Conservation (phyloP, 2,113 vertebrate genomes). For the Anseranas semipalmata region DNA sequence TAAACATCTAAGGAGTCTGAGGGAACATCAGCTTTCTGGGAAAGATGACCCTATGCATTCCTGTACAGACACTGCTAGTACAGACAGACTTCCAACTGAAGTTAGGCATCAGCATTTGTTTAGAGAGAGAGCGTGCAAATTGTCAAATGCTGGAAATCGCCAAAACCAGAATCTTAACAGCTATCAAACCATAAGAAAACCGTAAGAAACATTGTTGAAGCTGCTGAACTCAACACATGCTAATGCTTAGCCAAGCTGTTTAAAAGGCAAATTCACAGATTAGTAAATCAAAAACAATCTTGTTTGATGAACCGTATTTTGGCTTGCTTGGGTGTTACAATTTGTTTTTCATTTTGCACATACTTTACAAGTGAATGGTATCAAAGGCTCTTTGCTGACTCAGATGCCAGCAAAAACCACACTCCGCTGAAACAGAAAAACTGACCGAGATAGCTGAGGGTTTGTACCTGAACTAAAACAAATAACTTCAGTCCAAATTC, state of each 20-base stretch:
- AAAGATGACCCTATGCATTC: background rate
- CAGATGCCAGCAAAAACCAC: background rate
- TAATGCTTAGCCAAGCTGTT: background rate
- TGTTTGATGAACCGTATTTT: background rate
- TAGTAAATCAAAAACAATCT: background rate
- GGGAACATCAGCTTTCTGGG: background rate
- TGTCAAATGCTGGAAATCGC: background rate
- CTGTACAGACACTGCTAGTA: background rate
- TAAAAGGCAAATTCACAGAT: background rate
- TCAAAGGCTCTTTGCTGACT: background rate
- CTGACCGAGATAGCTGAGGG: fast-evolving
- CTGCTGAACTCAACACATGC: background rate
- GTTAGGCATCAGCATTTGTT: background rate
- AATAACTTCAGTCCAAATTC: background rate
- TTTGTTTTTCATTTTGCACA: background rate
- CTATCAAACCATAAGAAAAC: background rate
- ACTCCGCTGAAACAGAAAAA: background rate
- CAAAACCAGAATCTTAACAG: background rate
- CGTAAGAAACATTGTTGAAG: background rate
- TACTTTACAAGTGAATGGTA: background rate
- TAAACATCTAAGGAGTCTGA: background rate
- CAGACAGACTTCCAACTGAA: background rate
- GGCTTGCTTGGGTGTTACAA: background rate
- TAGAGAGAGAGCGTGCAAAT: too few relatives aligned
- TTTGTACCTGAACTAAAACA: background rate